A percentile compares a stretch with the other conserved stretches of the same genome.
Evolutionary conservation across 2,888 invertebrate species (phyloP).

Genomic region (Buathra laborator): DNA sequence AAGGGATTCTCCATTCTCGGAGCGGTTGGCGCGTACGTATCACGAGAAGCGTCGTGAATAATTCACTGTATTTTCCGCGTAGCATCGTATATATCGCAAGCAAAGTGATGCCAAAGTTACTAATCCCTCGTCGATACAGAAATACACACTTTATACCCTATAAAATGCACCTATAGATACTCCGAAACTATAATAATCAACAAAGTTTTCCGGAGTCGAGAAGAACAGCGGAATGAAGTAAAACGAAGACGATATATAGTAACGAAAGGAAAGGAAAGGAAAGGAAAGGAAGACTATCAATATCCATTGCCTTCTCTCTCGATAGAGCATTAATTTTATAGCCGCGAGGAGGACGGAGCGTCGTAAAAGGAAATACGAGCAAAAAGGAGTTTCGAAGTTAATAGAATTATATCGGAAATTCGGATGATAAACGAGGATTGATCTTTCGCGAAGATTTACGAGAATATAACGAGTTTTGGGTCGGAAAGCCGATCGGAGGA

Average conservation of each 20-base stretch:
- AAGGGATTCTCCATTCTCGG: constrained; percentile 15
- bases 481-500: background rate
- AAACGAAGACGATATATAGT: background rate
- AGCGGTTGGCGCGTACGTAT: background rate
- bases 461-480: constrained; percentile 39
- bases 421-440: constrained; percentile 48
- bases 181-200: constrained; percentile 3
- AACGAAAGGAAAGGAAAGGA: background rate
- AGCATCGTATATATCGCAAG: background rate
- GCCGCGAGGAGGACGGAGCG: background rate
- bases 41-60: constrained; percentile 25
- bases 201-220: background rate
- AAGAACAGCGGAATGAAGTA: background rate
- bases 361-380: background rate
- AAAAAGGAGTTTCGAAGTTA: constrained; percentile 28
- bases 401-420: constrained; percentile 47
- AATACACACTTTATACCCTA: constrained; percentile 10
- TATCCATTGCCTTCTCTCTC: constrained; percentile 19
- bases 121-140: constrained; percentile 25
- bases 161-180: background rate
- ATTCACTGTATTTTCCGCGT: constrained; percentile 25
- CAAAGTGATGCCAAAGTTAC: constrained; percentile 5
- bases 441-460: constrained; percentile 38
- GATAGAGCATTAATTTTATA: constrained; percentile 41
- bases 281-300: constrained; percentile 31